Evolutionary conservation across 2,797 vertebrate genomes (phyloP), one percentile per base, ranked within the genome.

Genomic region (Sebastes umbrosus): DNA sequence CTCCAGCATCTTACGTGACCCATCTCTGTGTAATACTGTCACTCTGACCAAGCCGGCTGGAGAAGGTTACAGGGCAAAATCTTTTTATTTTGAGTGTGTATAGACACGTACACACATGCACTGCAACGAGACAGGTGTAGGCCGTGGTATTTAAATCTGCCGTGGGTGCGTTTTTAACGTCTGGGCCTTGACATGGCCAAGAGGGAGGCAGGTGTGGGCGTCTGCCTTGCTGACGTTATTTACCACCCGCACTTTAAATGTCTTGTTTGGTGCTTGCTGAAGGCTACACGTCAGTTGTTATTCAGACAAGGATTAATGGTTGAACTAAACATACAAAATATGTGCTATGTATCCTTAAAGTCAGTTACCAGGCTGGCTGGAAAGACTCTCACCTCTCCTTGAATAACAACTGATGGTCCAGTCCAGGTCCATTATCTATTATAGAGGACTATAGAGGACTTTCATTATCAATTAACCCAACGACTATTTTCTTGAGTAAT

Each of bases 41-140:
- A 50, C 29, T 68, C 57, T 70, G 74, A 75, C 57, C 67, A 8
- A 60, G 32, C 36, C 32, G 14, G 34, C 62, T 50, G 22, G 43
- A 75, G 57, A 80, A 66, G 74, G 67, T 84, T 76, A 76, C 59
- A 72, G 68, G 60, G 80, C 46, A 31, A 59, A 77, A 50, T 36
- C 46, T 67, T 36, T 81, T 70, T 76, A 12, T 74, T 68, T 29
- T 62, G 2, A 57, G 3, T 75, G 20, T 75, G n/a, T 73, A 10
- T 14, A 27, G 46, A 62, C n/a, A 59, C 5, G 4, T 20, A 9
- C 14, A 36, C 24, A 36, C 24, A 50, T 2, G 18, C 22, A 54
- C 63, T 67, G 24, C 13, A 69, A 27, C 24, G 43, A 67, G 62
- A 69, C 46, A 62, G 71, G 73, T 75, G 58, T 34, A 58, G 29